Percentiles rank a stretch among this genome's conserved stretches.
Evolutionary conservation across 2,888 invertebrate genomes (phyloP).

Genomic region (Fragum sueziense): DNA sequence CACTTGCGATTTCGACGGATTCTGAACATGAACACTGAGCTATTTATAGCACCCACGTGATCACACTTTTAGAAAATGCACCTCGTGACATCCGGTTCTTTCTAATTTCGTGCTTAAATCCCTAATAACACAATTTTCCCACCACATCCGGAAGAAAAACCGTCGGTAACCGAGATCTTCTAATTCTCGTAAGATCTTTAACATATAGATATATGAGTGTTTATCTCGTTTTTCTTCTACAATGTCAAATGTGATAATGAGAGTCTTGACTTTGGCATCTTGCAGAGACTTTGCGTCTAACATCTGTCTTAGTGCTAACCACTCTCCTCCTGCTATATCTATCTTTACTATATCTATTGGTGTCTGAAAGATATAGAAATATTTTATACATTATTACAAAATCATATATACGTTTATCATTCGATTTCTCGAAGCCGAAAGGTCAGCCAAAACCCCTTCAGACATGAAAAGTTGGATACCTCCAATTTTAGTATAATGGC

Average conservation of each 20-base stretch:
- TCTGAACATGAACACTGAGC: too few relatives aligned
- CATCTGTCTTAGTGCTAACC: slow-evolving; percentile 8
- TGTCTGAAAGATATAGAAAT: not conserved
- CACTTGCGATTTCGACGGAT: not conserved
- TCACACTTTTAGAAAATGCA: slow-evolving; percentile 8
- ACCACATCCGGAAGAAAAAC: slow-evolving; percentile 11
- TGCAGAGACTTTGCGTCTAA: slow-evolving; percentile 4
- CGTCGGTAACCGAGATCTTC: not conserved
- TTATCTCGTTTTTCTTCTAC: slow-evolving; percentile 13
- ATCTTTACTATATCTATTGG: slow-evolving; percentile 7
- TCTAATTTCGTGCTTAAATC: slow-evolving; percentile 6
- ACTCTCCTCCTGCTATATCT: not conserved
- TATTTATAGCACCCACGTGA: not conserved
- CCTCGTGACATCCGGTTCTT: slow-evolving; percentile 13
- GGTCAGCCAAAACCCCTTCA: too few relatives aligned
- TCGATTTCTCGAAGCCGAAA: too few relatives aligned
- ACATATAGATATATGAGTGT: slow-evolving; percentile 9
- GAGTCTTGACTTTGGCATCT: slow-evolving; percentile 10
- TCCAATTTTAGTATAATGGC: too few relatives aligned
- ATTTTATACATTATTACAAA: not conserved
- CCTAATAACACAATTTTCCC: slow-evolving; percentile 9
- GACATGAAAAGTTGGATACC: too few relatives aligned
- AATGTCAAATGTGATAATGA: slow-evolving; percentile 2
- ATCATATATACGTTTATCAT: too few relatives aligned
- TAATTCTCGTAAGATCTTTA: not conserved